phyloP scores from a whole-genome alignment of 2,113 vertebrate genomes.

The Salvelinus alpinus region DNA sequence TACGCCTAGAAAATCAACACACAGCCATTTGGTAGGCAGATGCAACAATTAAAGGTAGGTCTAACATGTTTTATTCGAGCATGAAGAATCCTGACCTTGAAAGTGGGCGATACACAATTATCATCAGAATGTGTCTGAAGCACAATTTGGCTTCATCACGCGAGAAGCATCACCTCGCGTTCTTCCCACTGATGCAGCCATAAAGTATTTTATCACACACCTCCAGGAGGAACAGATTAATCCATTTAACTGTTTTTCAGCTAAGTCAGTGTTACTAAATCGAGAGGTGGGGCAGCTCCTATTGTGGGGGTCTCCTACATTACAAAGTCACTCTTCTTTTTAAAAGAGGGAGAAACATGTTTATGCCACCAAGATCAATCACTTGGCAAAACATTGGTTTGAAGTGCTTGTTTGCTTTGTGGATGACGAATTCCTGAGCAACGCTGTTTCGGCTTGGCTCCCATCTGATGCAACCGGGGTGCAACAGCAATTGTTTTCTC shows the following conservation, averaged over 20 bases:
- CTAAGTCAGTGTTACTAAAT: slow-evolving; percentile 55
- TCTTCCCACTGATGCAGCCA: slow-evolving; percentile 58
- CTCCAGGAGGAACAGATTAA: slow-evolving; percentile 71
- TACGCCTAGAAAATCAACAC: too few species aligned
- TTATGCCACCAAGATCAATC: slow-evolving; percentile 59
- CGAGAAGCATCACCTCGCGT: slow-evolving; percentile 48
- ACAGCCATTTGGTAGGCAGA: neutral
- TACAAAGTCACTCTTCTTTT: slow-evolving; percentile 28
- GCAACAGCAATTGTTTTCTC: slow-evolving; percentile 63
- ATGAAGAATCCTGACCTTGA: slow-evolving; percentile 53
- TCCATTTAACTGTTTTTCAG: slow-evolving; percentile 61
- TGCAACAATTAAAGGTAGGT: neutral
- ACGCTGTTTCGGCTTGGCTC: slow-evolving; percentile 48
- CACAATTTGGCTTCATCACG: slow-evolving; percentile 42
- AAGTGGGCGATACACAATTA: slow-evolving; percentile 55
- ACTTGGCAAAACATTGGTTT: slow-evolving; percentile 64
- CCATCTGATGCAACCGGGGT: slow-evolving; percentile 66
- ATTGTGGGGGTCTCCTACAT: slow-evolving; percentile 44
- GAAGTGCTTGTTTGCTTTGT: slow-evolving; percentile 66
- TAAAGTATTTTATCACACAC: slow-evolving; percentile 69
- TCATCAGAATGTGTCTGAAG: slow-evolving; percentile 54
- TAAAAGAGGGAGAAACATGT: slow-evolving; percentile 27
- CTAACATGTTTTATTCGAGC: slow-evolving; percentile 38
- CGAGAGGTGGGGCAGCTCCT: slow-evolving; percentile 12
- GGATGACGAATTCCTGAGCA: slow-evolving; percentile 70